Base-by-base conservation (phyloP, 1,140 invertebrate species). In the Neotoxoptera formosana region DNA sequence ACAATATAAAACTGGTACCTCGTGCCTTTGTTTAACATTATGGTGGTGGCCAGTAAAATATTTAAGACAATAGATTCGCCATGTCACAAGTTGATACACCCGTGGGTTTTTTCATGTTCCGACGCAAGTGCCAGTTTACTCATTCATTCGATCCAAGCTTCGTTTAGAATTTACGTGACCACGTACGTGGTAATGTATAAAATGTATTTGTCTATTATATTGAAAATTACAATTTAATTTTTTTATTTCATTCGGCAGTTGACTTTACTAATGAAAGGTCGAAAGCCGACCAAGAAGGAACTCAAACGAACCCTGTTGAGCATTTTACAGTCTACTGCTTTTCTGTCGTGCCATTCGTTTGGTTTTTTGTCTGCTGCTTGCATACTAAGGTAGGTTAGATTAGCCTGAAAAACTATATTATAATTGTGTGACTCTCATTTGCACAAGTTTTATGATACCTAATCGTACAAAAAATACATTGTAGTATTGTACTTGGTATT, bases 41-140 rank as follows among this genome's bases (percentile, higher is more conserved):
- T 94, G 94, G 90, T 90, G 34, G 91, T 94, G 3, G 84, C 94
- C 47, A 94, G 94, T 93, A 94, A 94, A 94, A 94, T 94, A 41
- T 53, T 94, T 34, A 83, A 94, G 93, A 93, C 95, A 67, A 95
- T 97, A 25, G 94, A 95, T 7, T 95, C 95, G 30, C 95, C 95
- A 90, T 98, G 97, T 95, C 96, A 96, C 94, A 96, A 98, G 94
- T 96, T 97, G 94, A 96, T 97, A 9, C 98, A 98, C 96, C 97
- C 97, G 51, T 98, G 97, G 97, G 96, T 96, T 4, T 95, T 97
- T 93, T 97, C 96, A 30, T 98, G 98, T 95, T 95, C 96, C 17
- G 96, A 95, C 94, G 97, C 97, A 34, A 96, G 96, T 47, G 95
- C 96, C 90, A 96, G 97, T 48, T 95, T 98, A n/a, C 96, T 97